A percentile compares a stretch with the other conserved stretches of the same genome.
These are phyloP conservation scores for Chascanopsetta lugubris DNA, from an alignment of 2,113 vertebrate genomes.

Conservation along the genomic window DNA sequence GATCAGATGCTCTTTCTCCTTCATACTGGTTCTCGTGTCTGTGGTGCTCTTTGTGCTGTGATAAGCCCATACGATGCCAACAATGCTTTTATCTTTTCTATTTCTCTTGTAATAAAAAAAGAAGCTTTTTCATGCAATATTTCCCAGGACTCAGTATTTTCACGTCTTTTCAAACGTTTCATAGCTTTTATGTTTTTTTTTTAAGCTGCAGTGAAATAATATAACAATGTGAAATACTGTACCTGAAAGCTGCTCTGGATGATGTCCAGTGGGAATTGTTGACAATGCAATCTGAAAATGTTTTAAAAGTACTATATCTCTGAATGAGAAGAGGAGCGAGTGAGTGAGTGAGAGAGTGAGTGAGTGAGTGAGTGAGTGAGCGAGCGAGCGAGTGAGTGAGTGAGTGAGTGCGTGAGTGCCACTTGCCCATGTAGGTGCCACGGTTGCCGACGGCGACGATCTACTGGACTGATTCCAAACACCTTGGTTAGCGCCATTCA, in stretches of 20 bases:
- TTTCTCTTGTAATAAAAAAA: constrained; percentile 77
- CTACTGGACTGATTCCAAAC: no score
- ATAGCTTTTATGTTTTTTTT: neutral
- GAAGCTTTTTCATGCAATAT: constrained; percentile 67
- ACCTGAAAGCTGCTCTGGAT: neutral
- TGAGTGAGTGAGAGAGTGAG: no score
- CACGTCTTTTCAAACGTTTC: neutral
- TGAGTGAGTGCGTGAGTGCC: no score
- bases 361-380: no score
- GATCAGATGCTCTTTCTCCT: constrained; percentile 33
- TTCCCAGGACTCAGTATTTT: constrained; percentile 16
- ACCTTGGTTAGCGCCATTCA: no score
- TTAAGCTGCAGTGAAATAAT: neutral
- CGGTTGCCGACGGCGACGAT: neutral
- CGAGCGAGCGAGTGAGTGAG: no score
- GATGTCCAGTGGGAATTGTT: neutral
- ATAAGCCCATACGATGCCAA: constrained; percentile 65
- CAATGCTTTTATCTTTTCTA: constrained; percentile 77
- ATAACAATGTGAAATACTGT: constrained; percentile 2
- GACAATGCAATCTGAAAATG: neutral
- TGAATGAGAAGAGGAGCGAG: no score
- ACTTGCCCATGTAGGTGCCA: no score
- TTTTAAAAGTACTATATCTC: no score
- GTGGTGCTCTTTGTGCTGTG: constrained; percentile 76
- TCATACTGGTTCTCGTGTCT: constrained; percentile 52